A percentile compares a stretch with the other conserved stretches of the same genome.
Evolutionary conservation across 2,113 vertebrate species (phyloP).

Genomic region (Sorex araneus): DNA sequence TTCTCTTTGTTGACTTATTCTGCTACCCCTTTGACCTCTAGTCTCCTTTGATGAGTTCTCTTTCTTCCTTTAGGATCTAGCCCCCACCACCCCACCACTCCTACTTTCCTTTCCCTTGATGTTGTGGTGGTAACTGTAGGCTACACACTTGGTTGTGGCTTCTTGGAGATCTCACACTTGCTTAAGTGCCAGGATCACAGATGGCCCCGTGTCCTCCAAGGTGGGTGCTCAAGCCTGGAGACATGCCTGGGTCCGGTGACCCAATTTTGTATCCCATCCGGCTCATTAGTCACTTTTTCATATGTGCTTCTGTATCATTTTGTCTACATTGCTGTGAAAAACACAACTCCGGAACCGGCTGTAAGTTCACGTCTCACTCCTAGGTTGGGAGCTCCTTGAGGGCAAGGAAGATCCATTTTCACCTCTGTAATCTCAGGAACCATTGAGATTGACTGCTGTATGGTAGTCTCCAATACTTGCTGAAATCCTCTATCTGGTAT

Average conservation of each 20-base stretch:
- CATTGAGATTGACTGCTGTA: neutral
- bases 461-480: neutral
- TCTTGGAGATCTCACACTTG: too few species aligned
- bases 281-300: neutral
- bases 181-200: too few species aligned
- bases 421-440: neutral
- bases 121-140: too few species aligned
- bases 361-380: neutral
- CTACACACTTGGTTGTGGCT: too few species aligned
- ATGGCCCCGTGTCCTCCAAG: too few species aligned
- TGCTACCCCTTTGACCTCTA: neutral
- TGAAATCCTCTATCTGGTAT: neutral
- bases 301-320: neutral
- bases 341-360: neutral
- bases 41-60: slow-evolving; percentile 32
- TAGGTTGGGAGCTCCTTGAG: neutral
- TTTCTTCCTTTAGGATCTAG: slow-evolving; percentile 16
- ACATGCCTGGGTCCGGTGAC: neutral
- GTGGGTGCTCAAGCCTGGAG: too few species aligned
- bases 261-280: neutral
- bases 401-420: neutral
- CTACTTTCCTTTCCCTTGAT: too few species aligned
- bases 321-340: neutral
- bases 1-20: slow-evolving; percentile 2
- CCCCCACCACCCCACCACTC: neutral